Base-by-base conservation (phyloP, 2,888 invertebrate genomes). In the Pristionchus arcanus region DNA sequence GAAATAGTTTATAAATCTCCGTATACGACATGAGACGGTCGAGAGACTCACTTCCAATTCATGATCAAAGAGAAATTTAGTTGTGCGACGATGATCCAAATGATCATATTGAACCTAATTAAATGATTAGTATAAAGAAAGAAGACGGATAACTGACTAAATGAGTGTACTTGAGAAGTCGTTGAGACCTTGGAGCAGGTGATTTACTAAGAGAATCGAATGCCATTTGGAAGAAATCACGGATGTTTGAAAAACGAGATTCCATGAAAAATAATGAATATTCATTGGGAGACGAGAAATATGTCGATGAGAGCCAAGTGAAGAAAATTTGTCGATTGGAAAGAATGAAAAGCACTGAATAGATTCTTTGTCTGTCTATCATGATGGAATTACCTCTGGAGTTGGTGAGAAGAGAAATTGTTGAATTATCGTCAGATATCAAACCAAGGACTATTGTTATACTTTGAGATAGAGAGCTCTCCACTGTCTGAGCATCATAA, bases 401-500 rank as follows among this genome's bases (percentile, higher is more conserved):
- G 49, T 86, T 86, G 1, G 21, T 63, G 34, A 86, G 37, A n/a
- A 86, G 42, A 42, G 25, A 25, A 16, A 37, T 9, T 13, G 66
- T 66, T 16, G 63, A 34, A 37, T 63, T 86, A 15, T 66, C 63
- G 25, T 84, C 84, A 53, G 31, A 34, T 31, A 84, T 53, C 21
- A 31, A 37, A 11, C 86, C 86, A 37, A 37, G 31, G 53, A 66
- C 66, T 49, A 86, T 21, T 0, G 37, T 66, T n/a, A 86, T 77
- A 16, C 71, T 34, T 25, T 86, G 83, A 77, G 25, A 84, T 31
- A 91, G 59, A 53, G 90, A 71, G 85, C 90, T 90, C 49, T 90
- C 89, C 66, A 91, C 91, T 28, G 90, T 90, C 71, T 91, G 90
- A 9, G 90, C 91, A 19, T 90, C 91, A 74, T 91, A 90, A 25